Evolutionary conservation across 2,797 vertebrate species (phyloP), one percentile per base, ranked within the genome.

Genomic region (Ataeniobius toweri): DNA sequence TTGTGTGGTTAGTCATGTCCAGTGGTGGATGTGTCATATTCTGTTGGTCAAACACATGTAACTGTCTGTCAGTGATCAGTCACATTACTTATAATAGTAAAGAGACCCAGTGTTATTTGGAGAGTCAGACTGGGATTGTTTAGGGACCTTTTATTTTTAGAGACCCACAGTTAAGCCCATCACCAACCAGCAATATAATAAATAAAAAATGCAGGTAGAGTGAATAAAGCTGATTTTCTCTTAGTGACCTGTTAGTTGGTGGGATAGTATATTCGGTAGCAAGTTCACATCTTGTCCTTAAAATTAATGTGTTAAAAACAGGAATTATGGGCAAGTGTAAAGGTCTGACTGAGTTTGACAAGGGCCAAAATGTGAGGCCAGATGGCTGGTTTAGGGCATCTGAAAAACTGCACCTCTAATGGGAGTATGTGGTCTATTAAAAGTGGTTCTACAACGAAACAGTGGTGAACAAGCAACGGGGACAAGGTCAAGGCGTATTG

Each of bases 11-110:
- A 18, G 56, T 72, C 56, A 22, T 0, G 39, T 82, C 55, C 41
- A 41, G 26, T 48, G 24, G 48, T n/a, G 14, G 16, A 5, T 71
- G 74, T 16, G 80, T 86, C 73, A 78, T 56, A 71, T 16, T 48
- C 61, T 85, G 79, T 80, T 87, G 77, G 58, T 68, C 46, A 73
- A 84, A 85, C 71, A 75, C 20, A 58, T 1, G 24, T 36, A 50
- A 46, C 72, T 63, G 41, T 51, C 59, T 61, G 48, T 79, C 76
- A 76, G 18, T 48, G 50, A 78, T 74, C 76, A 71, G 28, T 81
- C 79, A 76, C 3, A 61, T 51, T 80, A 75, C 69, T 41, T 82
- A 36, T 24, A 50, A 65, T 69, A 67, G 58, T 70, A 75, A 48
- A 2, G 65, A 9, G n/a, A 81, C 13, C 7, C 59, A 56, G 46